Evolutionary conservation across 1,140 invertebrate genomes (phyloP).

Genomic region (Stenopsyche tienmushanensis): DNA sequence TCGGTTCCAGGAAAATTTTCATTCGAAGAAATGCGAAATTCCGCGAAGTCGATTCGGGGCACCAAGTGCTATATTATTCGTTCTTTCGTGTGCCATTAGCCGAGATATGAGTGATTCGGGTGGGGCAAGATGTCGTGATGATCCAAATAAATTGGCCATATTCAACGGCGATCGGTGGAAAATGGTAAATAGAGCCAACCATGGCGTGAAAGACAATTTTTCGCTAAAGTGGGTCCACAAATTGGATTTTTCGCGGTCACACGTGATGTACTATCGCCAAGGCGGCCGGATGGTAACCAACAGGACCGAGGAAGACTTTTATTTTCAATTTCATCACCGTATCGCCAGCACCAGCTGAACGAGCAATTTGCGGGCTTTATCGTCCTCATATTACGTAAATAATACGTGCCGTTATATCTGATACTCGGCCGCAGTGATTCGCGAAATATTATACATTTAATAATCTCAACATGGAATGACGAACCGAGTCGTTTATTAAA

Average conservation of each 20-base stretch:
- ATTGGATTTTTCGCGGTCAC: slow-evolving; percentile 48
- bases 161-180: slow-evolving; percentile 12
- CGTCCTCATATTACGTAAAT: not conserved
- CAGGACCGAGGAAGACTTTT: not conserved
- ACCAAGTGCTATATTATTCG: not conserved
- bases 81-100: not conserved
- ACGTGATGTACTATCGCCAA: slow-evolving; percentile 43
- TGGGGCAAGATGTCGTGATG: slow-evolving; percentile 1
- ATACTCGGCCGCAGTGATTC: too few relatives aligned
- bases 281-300: too few relatives aligned
- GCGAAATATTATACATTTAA: too few relatives aligned
- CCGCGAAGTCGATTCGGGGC: not conserved
- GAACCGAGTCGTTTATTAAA: too few relatives aligned
- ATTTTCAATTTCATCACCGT: slow-evolving; percentile 16
- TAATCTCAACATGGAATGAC: too few relatives aligned
- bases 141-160: slow-evolving; percentile 30
- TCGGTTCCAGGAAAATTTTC: too few relatives aligned
- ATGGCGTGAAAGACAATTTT: slow-evolving; percentile 48
- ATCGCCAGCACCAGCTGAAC: slow-evolving; percentile 5
- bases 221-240: slow-evolving; percentile 49
- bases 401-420: too few relatives aligned
- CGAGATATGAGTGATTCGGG: not conserved
- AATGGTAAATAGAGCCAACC: slow-evolving; percentile 43
- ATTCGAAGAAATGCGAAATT: too few relatives aligned
- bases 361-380: slow-evolving; percentile 6